Percentiles rank a stretch among this genome's conserved stretches.
Conservation (phyloP, 2,888 invertebrate species). For the Polia nebulosa region DNA sequence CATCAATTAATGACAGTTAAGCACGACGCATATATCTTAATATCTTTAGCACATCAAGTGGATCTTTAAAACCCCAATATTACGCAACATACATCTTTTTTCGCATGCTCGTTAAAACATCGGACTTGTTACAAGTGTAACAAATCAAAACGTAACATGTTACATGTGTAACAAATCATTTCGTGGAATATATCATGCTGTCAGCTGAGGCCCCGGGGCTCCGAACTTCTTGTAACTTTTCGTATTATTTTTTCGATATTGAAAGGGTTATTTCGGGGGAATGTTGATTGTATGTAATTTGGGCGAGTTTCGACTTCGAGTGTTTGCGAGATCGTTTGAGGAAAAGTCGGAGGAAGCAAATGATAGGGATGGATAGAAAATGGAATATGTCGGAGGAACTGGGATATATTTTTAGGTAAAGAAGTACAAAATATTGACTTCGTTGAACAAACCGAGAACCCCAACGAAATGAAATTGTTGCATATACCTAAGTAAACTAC, state of each 20-base stretch:
- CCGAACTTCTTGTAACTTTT: slow-evolving; percentile 61
- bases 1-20: slow-evolving; percentile 40
- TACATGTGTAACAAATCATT: slow-evolving; percentile 77
- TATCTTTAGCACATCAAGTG: slow-evolving; percentile 31
- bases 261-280: slow-evolving; percentile 59
- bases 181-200: slow-evolving; percentile 74
- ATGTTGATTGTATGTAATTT: slow-evolving; percentile 70
- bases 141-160: slow-evolving; percentile 73
- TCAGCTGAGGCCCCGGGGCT: slow-evolving; percentile 69
- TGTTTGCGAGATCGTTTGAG: slow-evolving; percentile 47
- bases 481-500: too few species aligned
- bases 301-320: slow-evolving; percentile 44
- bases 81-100: slow-evolving; percentile 55
- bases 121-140: slow-evolving; percentile 70
- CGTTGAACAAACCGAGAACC: too few species aligned
- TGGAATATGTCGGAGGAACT: not conserved
- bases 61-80: slow-evolving; percentile 46
- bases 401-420: not conserved
- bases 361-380: slow-evolving; percentile 17
- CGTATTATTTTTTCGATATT: slow-evolving; percentile 58
- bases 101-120: slow-evolving; percentile 60
- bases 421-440: not conserved
- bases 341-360: slow-evolving; percentile 34
- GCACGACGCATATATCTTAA: not conserved
- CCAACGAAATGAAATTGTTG: too few species aligned